Conservation (phyloP, 1,140 invertebrate genomes). For the Orius insidiosus region DNA sequence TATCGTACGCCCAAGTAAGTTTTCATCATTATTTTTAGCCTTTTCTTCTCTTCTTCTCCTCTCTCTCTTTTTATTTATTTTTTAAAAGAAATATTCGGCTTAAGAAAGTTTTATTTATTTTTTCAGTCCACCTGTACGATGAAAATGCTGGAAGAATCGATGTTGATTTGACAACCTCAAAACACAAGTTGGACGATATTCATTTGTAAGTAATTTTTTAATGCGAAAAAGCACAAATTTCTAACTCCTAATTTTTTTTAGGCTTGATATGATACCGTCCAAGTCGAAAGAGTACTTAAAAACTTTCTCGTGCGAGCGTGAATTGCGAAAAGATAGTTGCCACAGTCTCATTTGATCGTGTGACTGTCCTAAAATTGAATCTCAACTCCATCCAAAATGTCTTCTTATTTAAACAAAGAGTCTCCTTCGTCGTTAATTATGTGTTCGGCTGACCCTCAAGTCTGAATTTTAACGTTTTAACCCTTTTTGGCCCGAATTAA, state of each 20-base stretch:
- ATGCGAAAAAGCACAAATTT: background rate
- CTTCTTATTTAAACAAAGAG: too few relatives aligned
- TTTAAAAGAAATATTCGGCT: too few relatives aligned
- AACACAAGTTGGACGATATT: conserved; percentile 8
- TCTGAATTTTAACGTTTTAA: too few relatives aligned
- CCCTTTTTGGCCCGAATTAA: too few relatives aligned
- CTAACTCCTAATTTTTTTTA: background rate
- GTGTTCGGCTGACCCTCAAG: too few relatives aligned
- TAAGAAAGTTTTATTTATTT: too few relatives aligned
- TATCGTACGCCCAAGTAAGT: conserved; percentile 29
- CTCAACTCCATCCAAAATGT: too few relatives aligned
- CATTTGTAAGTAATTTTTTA: conserved; percentile 7
- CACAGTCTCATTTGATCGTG: conserved; percentile 11
- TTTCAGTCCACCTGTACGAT: conserved; percentile 23
- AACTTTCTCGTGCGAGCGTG: conserved; percentile 7
- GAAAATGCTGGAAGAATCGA: conserved; percentile 20
- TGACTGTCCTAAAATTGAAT: background rate
- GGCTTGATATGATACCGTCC: background rate
- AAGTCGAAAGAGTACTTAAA: conserved; percentile 8
- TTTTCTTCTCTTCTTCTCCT: too few relatives aligned
- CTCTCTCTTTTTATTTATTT: too few relatives aligned
- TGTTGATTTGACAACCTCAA: conserved; percentile 14
- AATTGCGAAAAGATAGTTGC: conserved; percentile 7
- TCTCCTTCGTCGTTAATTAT: too few relatives aligned
- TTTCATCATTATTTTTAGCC: conserved; percentile 1